Evolutionary conservation across 2,797 vertebrate species (phyloP), one percentile per base, ranked within the genome.

Genomic region (Nannoperca australis): DNA sequence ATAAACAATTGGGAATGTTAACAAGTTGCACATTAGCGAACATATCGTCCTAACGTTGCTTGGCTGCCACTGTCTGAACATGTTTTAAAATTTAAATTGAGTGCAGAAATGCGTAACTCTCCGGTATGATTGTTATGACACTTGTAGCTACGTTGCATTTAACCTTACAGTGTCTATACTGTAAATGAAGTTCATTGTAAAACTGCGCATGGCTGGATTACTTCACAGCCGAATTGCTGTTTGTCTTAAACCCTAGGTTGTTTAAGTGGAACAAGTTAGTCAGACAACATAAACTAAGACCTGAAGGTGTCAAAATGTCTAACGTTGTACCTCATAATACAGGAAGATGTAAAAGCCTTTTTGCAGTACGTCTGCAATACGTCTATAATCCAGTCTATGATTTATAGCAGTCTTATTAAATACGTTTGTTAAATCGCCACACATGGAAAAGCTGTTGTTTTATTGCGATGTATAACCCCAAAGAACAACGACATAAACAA

Each of bases 61-160:
- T 49, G 22, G 10, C 11, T 53, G 12, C 11, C 6, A 1, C 13
- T 34, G 38, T 17, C 5, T 36, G 3, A 3, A 53, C 13, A 42
- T 6, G 0, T 24, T 14, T 22, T 18, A 22, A n/a, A 51, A 34
- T 15, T 42, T 50, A 34, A 1, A 5, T n/a, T 10, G 0, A 24
- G 14, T 12, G 10, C 36, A 32, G 13, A 51, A n/a, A 73, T 2
- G 32, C 4, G 12, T 68, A 5, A 44, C 10, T 42, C 3, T 49
- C 10, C 13, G 7, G 17, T 44, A 0, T 38, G 17, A 44, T 24
- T 75, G 44, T 71, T 54, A 17, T 84, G 59, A 69, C 61, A 85
- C 73, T 82, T 85, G 78, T 79, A 60, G 73, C 44, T 56, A 53
- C 63, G 51, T 82, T 47, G 47, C 17, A 54, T 40, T 40, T 24